Conservation (phyloP, 2,113 vertebrate species). For the Rousettus leschenaultii region DNA sequence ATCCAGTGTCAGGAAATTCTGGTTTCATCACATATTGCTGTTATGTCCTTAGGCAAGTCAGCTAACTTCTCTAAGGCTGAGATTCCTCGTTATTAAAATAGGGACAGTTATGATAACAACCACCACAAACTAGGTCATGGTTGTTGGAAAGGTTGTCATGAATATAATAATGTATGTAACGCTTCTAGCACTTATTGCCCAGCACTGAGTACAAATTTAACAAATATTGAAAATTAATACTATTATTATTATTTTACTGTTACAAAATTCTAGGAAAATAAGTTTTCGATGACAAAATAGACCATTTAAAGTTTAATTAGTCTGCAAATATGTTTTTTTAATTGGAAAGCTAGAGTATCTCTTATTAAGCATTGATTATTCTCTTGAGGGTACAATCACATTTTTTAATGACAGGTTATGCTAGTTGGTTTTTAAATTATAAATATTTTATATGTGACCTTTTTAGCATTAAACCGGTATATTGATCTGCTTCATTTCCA, state of each 20-base stretch:
- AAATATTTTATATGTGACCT: slow-evolving; percentile 19
- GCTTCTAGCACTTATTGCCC: not conserved
- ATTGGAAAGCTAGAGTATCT: not conserved
- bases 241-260: not conserved
- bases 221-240: not conserved
- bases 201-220: not conserved
- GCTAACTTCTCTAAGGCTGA: not conserved
- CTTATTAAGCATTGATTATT: not conserved
- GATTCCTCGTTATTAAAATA: not conserved
- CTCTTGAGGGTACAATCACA: not conserved
- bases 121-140: not conserved
- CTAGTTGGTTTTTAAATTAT: slow-evolving; percentile 12
- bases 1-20: not conserved
- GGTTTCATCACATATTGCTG: not conserved
- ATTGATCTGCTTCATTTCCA: not conserved
- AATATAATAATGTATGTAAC: not conserved
- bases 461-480: not conserved
- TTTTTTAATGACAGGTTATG: not conserved
- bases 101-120: not conserved
- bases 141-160: not conserved
- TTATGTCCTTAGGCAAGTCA: not conserved
- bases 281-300: not conserved
- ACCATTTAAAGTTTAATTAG: not conserved
- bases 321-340: not conserved
- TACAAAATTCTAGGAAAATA: not conserved